Base-by-base conservation (phyloP, 2,888 invertebrate species). In the Toxonevra muliebris region DNA sequence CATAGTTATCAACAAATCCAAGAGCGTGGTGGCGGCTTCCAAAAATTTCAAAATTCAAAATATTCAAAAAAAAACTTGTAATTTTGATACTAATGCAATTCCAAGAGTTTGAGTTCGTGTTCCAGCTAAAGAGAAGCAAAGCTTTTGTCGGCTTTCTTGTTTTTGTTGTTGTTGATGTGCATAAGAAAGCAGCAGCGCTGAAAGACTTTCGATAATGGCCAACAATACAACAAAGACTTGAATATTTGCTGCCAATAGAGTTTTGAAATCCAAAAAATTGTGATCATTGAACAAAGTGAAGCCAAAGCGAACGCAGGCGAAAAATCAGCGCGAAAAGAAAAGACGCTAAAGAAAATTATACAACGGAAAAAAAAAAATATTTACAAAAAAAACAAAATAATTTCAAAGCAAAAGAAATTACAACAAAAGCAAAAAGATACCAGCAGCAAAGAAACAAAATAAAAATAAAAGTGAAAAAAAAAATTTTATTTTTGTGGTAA, bases 221-320 rank as follows among this genome's bases (percentile, higher is more conserved):
- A 11, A 41, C 3, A 53, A 50, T 15, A 42, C 58, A 15, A 42
- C 11, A 42, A 20, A 61, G 19, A 58, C 57, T 40, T 61, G 61
- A 45, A 45, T 48, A 65, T 66, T n/a, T 45, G 61, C 61, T 69
- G 57, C 63, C 70, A 71, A 69, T 61, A 66, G 65, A 61, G 59
- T 69, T 73, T 71, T 61, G 66, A 66, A 69, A 68, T 65, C 41
- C 40, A 19, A 60, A 42, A 70, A 70, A 69, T 65, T 65, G 69
- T 59, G 58, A 52, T 79, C 82, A 80, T 82, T 80, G 77, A 76
- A 77, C 73, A 75, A 77, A 74, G 70, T 74, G 79, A 76, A 76
- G 74, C 74, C 76, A 75, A 74, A 71, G 75, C 75, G 78, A 74
- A 76, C 76, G 76, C 77, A 79, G 73, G 41, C 17, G 48, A 17